Evolutionary conservation across 1,140 invertebrate genomes (phyloP), one percentile per base, ranked within the genome.

Genomic region (Bemisia tabaci): DNA sequence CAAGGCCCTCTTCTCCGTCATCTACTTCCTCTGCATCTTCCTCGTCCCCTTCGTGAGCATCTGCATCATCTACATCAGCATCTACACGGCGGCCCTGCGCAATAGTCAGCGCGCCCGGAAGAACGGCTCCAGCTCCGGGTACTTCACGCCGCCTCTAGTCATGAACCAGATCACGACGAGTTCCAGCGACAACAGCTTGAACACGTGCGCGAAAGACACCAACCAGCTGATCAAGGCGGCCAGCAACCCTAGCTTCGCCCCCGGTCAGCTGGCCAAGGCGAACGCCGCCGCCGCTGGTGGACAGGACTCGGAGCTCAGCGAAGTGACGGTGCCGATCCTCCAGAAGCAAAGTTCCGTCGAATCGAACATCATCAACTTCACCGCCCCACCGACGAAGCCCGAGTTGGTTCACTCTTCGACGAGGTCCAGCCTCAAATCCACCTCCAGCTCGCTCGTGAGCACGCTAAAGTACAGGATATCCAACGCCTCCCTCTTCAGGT

Each of bases 401-500:
- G 59, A 64, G 1, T 58, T 60, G 24, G 63, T 67, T n/a, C 68
- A 65, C 25, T 68, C 68, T 17, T 69, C 68, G 11, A 69, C 71
- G 1, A 67, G 65, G 26, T 66, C 65, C 2, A 61, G 71, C 1
- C 68, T 73, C 9, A 67, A 72, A n/a, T 73, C 70, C 64, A 70
- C 77, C 0, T 78, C 79, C 0, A 77, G 77, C 26, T 76, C 77
- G 2, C 78, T 77, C 60, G 74, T 90, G 70, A 87, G 84, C 63
- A 86, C 84, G 5, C 77, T 91, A 64, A 84, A 86, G 58, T 85
- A 88, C 74, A 79, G 87, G 12, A 87, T 92, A 59, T 90, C 88
- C 66, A 91, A 91, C 73, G 90, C 88, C 12, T 89, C 87, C n/a
- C 77, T 90, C 65, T 91, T 92, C 75, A 82, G 85, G 65, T 90